These are phyloP conservation scores for Tetragnatha versicolor DNA, from an alignment of 1,140 invertebrate species.

Conservation along the genomic window DNA sequence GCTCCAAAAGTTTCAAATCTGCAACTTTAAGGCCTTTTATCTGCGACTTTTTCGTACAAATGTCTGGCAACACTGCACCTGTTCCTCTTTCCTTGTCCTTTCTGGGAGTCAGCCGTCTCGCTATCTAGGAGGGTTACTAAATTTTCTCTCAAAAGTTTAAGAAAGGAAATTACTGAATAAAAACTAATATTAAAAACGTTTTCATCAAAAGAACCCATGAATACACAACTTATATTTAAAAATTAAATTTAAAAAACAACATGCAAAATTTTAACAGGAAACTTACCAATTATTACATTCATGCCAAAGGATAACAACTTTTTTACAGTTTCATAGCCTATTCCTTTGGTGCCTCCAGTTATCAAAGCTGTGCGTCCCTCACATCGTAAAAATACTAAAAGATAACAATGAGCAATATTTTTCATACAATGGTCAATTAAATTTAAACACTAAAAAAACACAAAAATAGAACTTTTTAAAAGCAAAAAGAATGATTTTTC, in stretches of 20 bases:
- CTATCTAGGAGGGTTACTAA: too few species aligned
- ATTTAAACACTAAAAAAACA: neutral
- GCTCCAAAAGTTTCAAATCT: too few species aligned
- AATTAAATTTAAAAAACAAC: neutral
- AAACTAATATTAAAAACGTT: too few species aligned
- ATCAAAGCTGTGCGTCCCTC: conserved; percentile 40
- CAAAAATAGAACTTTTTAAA: neutral
- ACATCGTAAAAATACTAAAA: conserved; percentile 44
- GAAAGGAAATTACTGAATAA: neutral
- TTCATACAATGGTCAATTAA: neutral
- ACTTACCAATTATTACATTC: conserved; percentile 81
- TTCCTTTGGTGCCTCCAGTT: conserved; percentile 81
- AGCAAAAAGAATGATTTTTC: neutral
- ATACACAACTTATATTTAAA: neutral
- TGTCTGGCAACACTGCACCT: too few species aligned
- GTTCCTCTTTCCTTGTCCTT: too few species aligned
- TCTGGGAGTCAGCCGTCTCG: too few species aligned
- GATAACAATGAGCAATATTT: neutral
- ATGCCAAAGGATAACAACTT: conserved; percentile 81
- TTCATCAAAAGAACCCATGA: neutral
- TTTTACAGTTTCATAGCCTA: conserved; percentile 81
- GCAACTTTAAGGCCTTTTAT: too few species aligned
- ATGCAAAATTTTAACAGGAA: neutral
- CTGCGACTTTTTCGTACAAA: too few species aligned
- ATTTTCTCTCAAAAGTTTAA: too few species aligned